Conservation (phyloP, 2,888 invertebrate species). For the Doris montereyensis region DNA sequence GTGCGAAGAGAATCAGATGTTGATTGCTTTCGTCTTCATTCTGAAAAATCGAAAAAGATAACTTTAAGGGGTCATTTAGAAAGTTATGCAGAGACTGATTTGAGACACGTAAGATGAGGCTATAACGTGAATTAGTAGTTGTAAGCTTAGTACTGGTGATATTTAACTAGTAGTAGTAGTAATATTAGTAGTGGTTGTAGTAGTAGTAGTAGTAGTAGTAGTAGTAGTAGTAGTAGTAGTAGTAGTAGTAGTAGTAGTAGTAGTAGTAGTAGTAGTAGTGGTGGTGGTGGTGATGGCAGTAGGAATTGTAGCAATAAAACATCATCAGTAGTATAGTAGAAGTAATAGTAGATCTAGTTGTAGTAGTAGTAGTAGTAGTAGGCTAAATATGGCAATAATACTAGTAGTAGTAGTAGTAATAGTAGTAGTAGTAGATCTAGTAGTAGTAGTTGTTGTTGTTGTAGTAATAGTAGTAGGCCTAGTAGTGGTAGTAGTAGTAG, state of each 20-base stretch:
- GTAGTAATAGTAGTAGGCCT: not conserved
- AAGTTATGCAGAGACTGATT: too few species aligned
- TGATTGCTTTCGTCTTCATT: too few species aligned
- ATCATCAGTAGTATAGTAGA: not conserved
- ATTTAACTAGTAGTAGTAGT: not conserved
- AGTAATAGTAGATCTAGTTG: not conserved
- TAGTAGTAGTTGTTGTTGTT: not conserved
- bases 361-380: not conserved
- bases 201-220: not conserved
- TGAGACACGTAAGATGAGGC: too few species aligned
- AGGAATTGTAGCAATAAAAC: not conserved
- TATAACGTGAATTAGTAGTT: too few species aligned
- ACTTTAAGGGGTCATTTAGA: too few species aligned
- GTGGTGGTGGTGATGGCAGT: not conserved
- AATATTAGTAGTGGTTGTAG: too few species aligned
- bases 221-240: not conserved
- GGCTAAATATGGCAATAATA: not conserved
- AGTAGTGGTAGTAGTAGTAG: not conserved
- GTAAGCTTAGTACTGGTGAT: too few species aligned
- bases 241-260: not conserved
- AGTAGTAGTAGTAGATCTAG: not conserved
- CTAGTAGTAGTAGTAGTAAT: not conserved
- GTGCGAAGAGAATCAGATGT: too few species aligned
- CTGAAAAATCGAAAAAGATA: too few species aligned
- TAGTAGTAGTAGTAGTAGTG: not conserved